These are phyloP conservation scores for Aporophyla nigra DNA, from an alignment of 2,888 invertebrate genomes.

Conservation along the genomic window DNA sequence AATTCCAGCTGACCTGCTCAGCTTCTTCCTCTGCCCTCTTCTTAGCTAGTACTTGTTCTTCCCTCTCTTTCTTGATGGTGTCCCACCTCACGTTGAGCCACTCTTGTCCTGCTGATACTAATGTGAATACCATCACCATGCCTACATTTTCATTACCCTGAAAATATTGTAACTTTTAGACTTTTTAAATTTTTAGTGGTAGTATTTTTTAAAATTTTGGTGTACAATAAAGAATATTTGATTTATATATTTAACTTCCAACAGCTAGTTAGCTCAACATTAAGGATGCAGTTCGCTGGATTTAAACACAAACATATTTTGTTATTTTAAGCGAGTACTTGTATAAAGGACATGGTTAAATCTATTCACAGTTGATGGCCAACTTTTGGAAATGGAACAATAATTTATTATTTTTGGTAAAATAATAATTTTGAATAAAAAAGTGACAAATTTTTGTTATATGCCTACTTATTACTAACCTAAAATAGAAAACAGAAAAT, in stretches of 20 bases:
- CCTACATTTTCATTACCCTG: constrained; percentile 97
- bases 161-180: constrained; percentile 12
- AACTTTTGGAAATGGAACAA: no score
- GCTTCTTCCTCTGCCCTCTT: constrained; percentile 95
- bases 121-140: constrained; percentile 99
- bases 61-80: constrained; percentile 93
- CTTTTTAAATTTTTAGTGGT: neutral
- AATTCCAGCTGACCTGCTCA: constrained; percentile 92
- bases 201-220: neutral
- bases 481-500: neutral
- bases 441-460: neutral
- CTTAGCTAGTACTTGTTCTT: constrained; percentile 93
- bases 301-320: neutral
- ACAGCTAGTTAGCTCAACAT: no score
- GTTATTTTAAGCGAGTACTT: neutral
- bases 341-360: neutral
- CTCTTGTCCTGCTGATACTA: constrained; percentile 98
- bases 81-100: constrained; percentile 97
- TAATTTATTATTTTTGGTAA: no score
- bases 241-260: neutral
- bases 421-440: neutral
- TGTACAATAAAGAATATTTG: no score
- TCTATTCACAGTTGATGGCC: neutral
- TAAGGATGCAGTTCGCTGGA: neutral
- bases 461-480: constrained; percentile 5